Base-by-base conservation (phyloP, 2,797 vertebrate species). In the Dryobates pubescens region DNA sequence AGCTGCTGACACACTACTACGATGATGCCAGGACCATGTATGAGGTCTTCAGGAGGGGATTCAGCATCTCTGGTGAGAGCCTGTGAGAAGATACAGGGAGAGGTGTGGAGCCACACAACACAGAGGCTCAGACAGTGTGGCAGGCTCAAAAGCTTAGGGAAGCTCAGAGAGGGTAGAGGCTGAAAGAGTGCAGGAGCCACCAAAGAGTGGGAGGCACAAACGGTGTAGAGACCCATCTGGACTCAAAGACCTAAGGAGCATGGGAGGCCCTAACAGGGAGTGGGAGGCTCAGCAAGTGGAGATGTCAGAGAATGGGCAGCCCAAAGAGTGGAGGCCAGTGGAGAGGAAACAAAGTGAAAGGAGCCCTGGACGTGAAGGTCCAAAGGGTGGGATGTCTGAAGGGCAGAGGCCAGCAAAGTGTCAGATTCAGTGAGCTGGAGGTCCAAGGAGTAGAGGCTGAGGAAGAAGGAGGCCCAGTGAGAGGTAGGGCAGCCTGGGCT, bases 21-120 rank as follows among this genome's bases (percentile, higher is more conserved):
- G 99, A 99, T 0, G 99, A 99, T 0, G 99, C 99, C 92, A 98
- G 97, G 96, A 99, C 99, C 89, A 98, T 99, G 98, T 99, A 99
- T 2, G 98, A 99, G 96, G 99, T 99, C 83, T 99, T 99, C 94
- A 98, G 98, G 96, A 98, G 99, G 51, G 99, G 99, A 43, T 98
- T 99, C 62, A 98, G 98, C 95, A 99, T 99, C 98, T 98, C 99
- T 12, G 99, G 99, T 99, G 94, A 97, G 98, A 97, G 43, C 67
- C 41, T 62, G 18, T 17, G 24, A 51, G 54, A 26, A 71, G 59
- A 18, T 27, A 14, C 0, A 18, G 43, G 38, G 65, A 45, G 36
- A 56, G 61, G 19, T 59, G 61, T 59, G 61, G 73, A 43, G 58
- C 41, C 51, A 49, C 22, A 23, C 22, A 49, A 49, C 47, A 49